Conservation (phyloP, 2,888 invertebrate genomes). For the Myathropa florea region DNA sequence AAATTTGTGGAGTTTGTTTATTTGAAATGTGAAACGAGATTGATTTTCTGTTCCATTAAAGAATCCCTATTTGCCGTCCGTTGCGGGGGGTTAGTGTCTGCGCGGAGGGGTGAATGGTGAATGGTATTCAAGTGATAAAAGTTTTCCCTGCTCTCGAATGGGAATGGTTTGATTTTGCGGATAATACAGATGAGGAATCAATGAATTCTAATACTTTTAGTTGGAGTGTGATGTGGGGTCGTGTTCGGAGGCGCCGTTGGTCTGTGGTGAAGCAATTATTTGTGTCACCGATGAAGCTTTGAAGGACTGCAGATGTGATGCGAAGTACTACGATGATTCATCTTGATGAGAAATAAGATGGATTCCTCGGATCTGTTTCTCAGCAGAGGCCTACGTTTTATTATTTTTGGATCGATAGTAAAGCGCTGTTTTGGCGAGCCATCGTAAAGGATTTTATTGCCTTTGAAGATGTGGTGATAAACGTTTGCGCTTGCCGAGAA, state of each 20-base stretch:
- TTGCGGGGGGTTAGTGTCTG: not conserved
- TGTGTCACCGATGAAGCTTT: not conserved
- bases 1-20: slow-evolving; percentile 61
- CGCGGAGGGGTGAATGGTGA: not conserved
- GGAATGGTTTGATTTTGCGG: not conserved
- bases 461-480: not conserved
- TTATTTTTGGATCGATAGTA: not conserved
- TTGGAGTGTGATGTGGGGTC: not conserved
- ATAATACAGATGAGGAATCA: not conserved
- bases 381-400: not conserved
- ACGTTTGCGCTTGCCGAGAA: not conserved
- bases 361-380: not conserved
- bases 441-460: not conserved
- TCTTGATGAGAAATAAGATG: not conserved
- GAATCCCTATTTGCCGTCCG: slow-evolving; percentile 1
- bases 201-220: not conserved
- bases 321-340: not conserved
- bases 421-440: not conserved
- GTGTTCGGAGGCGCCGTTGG: not conserved
- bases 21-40: slow-evolving; percentile 55
- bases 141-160: not conserved
- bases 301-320: not conserved
- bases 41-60: slow-evolving; percentile 52
- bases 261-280: not conserved
- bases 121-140: not conserved